A percentile compares a stretch with the other conserved stretches of the same genome.
These are phyloP conservation scores for Phoxinus dragarum DNA, from an alignment of 2,797 vertebrate species.

Conservation along the genomic window DNA sequence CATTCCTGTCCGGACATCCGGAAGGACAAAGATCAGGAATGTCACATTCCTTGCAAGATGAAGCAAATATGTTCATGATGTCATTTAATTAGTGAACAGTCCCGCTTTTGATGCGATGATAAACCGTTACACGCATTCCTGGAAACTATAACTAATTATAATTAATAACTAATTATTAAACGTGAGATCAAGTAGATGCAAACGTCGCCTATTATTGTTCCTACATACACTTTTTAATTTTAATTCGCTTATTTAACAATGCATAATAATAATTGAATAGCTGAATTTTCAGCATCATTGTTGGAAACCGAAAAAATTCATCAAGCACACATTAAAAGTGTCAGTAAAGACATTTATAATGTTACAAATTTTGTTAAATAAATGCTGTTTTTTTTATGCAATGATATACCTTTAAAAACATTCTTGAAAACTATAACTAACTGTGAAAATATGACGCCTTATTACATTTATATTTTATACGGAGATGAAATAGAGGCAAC, in stretches of 20 bases:
- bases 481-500: too few relatives aligned
- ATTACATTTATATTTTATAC: too few relatives aligned
- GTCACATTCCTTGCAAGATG: constrained; percentile 65
- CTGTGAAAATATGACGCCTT: too few relatives aligned
- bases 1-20: constrained; percentile 69
- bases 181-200: constrained; percentile 4
- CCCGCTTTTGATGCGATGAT: neutral
- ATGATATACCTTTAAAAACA: neutral
- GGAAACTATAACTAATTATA: too few relatives aligned
- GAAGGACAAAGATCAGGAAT: constrained; percentile 61
- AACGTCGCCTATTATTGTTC: neutral
- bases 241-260: neutral
- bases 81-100: neutral
- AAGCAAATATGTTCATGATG: constrained; percentile 49
- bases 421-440: too few relatives aligned
- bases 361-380: too few relatives aligned
- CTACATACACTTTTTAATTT: neutral
- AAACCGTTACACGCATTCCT: too few relatives aligned
- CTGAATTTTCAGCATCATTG: too few relatives aligned
- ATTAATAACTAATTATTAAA: neutral
- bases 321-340: too few relatives aligned
- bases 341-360: too few relatives aligned
- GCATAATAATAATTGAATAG: neutral
- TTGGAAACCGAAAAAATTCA: too few relatives aligned
- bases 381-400: neutral